Conservation (phyloP, 2,113 vertebrate species). For the Holacanthus passer region DNA sequence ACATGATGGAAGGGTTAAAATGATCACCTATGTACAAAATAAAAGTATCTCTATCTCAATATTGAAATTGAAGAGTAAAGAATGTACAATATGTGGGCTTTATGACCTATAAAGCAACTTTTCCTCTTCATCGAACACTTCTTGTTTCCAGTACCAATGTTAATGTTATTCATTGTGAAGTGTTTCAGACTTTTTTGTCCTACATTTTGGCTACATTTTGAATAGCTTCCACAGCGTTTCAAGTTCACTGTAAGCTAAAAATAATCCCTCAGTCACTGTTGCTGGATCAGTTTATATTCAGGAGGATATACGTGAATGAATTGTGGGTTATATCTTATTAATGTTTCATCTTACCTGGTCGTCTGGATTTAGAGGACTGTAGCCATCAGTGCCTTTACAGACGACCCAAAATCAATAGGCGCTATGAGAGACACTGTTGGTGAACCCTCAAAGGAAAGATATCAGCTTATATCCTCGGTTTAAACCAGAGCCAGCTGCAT, state of each 20-base stretch:
- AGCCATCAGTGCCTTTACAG: neutral
- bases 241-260: slow-evolving; percentile 8
- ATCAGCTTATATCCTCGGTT: slow-evolving; percentile 6
- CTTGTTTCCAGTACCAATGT: neutral
- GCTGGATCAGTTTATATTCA: neutral
- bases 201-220: neutral
- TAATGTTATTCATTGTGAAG: neutral
- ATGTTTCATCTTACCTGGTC: slow-evolving; percentile 39
- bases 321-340: neutral
- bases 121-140: neutral
- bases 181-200: neutral
- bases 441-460: neutral
- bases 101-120: neutral
- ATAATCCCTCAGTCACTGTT: neutral
- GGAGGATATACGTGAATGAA: neutral
- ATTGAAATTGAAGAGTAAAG: neutral
- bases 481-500: slow-evolving; percentile 16
- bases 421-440: neutral
- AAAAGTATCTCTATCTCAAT: neutral
- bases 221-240: neutral
- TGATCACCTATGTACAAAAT: neutral
- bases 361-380: slow-evolving; percentile 43
- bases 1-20: neutral
- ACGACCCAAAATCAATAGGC: slow-evolving; percentile 4
- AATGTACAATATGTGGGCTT: neutral